Percentiles rank a stretch among this genome's conserved stretches.
These are phyloP conservation scores for Ochropleura plecta DNA, from an alignment of 2,888 invertebrate species.

Conservation along the genomic window DNA sequence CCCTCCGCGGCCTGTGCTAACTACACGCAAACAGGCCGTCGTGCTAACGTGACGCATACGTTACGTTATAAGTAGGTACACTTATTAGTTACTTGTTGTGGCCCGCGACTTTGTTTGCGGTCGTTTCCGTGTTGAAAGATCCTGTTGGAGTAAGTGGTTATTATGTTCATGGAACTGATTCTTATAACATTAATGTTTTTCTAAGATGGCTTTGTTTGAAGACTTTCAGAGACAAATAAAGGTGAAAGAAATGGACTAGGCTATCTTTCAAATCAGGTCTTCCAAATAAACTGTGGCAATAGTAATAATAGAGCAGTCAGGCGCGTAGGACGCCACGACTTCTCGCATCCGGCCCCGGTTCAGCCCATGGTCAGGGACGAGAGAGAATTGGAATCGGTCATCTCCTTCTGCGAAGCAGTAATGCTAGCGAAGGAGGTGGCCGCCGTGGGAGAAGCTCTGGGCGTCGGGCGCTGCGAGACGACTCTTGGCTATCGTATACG, in stretches of 20 bases:
- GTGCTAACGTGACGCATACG: constrained; percentile 70
- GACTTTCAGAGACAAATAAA: not conserved
- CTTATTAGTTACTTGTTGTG: constrained; percentile 40
- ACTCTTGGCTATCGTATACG: no score
- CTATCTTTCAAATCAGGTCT: not conserved
- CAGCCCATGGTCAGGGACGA: no score
- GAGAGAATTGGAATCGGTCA: no score
- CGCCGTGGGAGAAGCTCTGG: no score
- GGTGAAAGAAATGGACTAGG: not conserved
- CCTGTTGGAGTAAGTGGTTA: constrained; percentile 9
- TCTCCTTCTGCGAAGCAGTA: no score
- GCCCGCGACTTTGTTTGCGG: constrained; percentile 48
- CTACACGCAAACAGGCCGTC: constrained; percentile 68
- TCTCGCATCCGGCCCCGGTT: no score
- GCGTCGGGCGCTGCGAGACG: no score
- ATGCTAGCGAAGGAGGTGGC: no score
- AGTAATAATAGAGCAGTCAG: not conserved
- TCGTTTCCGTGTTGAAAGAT: constrained; percentile 28
- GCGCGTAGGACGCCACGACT: not conserved
- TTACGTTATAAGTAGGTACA: constrained; percentile 69
- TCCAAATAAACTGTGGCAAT: not conserved
- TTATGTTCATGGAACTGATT: not conserved
- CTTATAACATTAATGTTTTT: no score
- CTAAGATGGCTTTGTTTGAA: not conserved
- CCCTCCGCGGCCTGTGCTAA: constrained; percentile 65